These are phyloP conservation scores for Pteromalus puparum DNA, from an alignment of 1,140 invertebrate species.

Conservation along the genomic window DNA sequence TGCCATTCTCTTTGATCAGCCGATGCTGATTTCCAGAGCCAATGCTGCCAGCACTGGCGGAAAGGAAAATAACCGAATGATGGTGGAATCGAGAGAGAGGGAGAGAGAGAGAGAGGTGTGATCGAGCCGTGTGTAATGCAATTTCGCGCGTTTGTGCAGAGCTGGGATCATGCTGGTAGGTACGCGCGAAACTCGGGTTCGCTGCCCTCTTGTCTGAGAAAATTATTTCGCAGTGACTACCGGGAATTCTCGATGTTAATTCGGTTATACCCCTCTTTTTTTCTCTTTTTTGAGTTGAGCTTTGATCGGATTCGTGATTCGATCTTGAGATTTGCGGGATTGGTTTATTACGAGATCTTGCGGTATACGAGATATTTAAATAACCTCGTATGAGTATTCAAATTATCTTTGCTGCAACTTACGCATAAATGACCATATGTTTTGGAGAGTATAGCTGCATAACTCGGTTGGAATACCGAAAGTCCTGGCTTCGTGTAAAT, in stretches of 20 bases:
- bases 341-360: too few species aligned
- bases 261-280: neutral
- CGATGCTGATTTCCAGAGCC: slow-evolving; percentile 23
- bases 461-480: too few species aligned
- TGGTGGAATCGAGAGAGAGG: slow-evolving; percentile 19
- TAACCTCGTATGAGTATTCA: too few species aligned
- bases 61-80: neutral
- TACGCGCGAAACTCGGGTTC: neutral
- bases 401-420: too few species aligned
- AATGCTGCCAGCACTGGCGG: neutral
- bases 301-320: too few species aligned
- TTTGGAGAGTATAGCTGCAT: too few species aligned
- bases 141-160: neutral
- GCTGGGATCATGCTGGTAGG: neutral
- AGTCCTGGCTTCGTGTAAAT: too few species aligned
- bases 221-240: slow-evolving; percentile 5
- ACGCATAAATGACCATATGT: too few species aligned
- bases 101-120: neutral
- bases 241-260: too few species aligned
- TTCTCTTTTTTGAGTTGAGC: neutral
- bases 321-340: too few species aligned
- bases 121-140: slow-evolving; percentile 13
- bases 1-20: slow-evolving; percentile 36
- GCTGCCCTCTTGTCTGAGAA: neutral
- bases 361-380: too few species aligned